phyloP scores from a whole-genome alignment of 2,113 vertebrate genomes.

The Caretta caretta region DNA sequence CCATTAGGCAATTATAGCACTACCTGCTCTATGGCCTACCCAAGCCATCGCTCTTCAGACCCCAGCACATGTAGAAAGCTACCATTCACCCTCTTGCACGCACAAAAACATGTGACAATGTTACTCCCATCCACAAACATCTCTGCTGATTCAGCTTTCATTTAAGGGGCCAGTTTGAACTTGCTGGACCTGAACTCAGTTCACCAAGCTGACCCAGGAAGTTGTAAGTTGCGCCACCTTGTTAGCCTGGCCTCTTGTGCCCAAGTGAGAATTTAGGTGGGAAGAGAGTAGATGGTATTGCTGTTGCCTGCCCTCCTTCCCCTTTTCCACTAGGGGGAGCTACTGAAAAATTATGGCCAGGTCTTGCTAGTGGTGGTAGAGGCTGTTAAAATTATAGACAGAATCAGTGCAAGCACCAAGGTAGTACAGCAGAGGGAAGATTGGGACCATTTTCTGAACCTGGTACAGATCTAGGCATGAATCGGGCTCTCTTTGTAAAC shows the following conservation, averaged over 20 bases:
- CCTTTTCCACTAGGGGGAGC: rapidly evolving
- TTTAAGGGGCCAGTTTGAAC: rapidly evolving
- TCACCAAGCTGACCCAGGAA: background rate
- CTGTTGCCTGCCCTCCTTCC: background rate
- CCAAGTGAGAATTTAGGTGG: rapidly evolving
- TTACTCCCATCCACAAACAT: background rate
- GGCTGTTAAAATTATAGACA: background rate
- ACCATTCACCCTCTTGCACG: background rate
- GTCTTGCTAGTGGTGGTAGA: background rate
- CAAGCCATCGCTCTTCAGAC: background rate
- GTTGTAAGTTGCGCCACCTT: rapidly evolving
- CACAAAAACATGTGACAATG: background rate
- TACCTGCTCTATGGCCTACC: background rate
- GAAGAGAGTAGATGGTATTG: background rate
- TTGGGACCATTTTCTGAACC: rapidly evolving
- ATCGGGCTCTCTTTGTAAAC: background rate
- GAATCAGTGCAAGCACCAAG: background rate
- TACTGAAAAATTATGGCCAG: background rate
- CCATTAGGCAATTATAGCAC: background rate
- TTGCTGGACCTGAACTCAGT: background rate
- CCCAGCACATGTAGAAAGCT: background rate
- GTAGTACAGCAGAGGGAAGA: background rate
- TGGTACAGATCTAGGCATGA: background rate
- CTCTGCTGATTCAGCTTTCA: background rate
- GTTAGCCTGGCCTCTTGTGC: rapidly evolving